Conservation (phyloP, 2,888 invertebrate species). For the Agrochola litura region DNA sequence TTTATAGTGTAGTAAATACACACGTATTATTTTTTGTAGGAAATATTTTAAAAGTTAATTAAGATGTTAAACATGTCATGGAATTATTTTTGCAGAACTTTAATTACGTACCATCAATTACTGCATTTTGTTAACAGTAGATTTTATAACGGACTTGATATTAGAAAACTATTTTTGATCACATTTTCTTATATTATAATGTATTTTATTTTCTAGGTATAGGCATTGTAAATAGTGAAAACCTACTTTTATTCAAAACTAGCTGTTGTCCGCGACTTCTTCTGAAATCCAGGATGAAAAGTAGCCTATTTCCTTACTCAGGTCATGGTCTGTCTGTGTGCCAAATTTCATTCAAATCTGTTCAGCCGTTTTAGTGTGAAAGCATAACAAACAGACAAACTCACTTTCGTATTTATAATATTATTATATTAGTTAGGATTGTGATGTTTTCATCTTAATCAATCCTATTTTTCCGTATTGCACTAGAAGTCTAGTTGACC, state of each 20-base stretch:
- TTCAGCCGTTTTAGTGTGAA: background rate
- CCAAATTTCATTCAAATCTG: background rate
- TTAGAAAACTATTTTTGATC: background rate
- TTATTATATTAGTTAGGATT: background rate
- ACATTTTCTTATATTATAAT: background rate
- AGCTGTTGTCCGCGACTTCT: background rate
- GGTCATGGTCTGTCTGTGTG: background rate
- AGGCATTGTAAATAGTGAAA: background rate
- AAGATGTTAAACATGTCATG: slow-evolving; percentile 38
- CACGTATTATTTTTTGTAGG: slow-evolving; percentile 42
- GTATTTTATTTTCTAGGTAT: background rate
- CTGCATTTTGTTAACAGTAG: too few species aligned
- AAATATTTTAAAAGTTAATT: slow-evolving; percentile 50
- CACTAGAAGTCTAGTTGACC: background rate
- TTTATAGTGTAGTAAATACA: slow-evolving; percentile 14
- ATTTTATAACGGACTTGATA: background rate
- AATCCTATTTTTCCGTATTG: background rate
- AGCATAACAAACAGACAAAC: background rate
- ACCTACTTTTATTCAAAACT: background rate
- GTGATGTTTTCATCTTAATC: too few species aligned
- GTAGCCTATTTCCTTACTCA: background rate
- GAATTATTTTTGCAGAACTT: slow-evolving; percentile 20
- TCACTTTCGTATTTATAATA: background rate
- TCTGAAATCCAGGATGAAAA: background rate
- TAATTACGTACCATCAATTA: slow-evolving; percentile 6